phyloP scores from a whole-genome alignment of 2,113 vertebrate species.

The Paramormyrops kingsleyae region DNA sequence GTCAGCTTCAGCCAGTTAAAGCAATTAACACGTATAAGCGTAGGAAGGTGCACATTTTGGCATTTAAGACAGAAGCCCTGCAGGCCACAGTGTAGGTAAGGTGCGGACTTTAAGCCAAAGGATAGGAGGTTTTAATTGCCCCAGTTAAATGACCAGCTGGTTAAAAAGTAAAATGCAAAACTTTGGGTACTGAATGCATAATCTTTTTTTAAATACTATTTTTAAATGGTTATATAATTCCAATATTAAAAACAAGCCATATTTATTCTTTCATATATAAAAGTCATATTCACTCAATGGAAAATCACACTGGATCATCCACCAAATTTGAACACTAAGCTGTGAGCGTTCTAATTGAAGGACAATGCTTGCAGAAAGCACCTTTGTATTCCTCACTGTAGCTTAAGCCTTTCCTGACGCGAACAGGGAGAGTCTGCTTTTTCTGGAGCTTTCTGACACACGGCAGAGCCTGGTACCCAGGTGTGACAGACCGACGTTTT shows the following conservation, averaged over 20 bases:
- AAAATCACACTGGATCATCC: neutral
- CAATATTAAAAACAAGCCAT: neutral
- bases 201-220: neutral
- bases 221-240: neutral
- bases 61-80: neutral
- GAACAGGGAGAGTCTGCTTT: neutral
- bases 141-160: neutral
- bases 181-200: neutral
- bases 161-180: neutral
- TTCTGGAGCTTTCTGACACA: neutral
- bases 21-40: neutral
- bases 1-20: neutral
- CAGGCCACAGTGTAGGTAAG: neutral
- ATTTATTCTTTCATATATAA: neutral
- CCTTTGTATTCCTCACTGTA: neutral
- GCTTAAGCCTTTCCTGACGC: neutral
- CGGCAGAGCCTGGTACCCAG: neutral
- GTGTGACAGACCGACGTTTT: neutral
- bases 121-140: neutral
- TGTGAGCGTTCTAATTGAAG: neutral
- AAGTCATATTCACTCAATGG: neutral
- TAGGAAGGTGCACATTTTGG: neutral
- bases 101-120: neutral
- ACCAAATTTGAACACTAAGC: neutral
- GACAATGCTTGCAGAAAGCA: neutral